Conservation (phyloP, 2,113 vertebrate genomes). For the Oreocharis arfaki region DNA sequence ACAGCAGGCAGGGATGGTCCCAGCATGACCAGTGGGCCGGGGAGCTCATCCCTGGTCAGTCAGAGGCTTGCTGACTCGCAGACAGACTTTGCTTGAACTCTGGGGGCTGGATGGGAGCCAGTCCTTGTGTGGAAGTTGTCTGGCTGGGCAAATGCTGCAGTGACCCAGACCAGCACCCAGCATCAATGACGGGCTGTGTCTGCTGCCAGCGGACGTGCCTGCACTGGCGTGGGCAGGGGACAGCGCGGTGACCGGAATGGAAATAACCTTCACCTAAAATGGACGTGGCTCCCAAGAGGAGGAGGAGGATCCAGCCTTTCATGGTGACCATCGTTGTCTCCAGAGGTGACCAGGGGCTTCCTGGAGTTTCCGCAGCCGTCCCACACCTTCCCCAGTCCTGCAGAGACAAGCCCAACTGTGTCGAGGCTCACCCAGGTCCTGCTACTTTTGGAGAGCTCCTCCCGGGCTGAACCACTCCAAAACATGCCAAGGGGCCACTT, state of each 20-base stretch:
- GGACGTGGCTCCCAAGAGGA: neutral
- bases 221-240: neutral
- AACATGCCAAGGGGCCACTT: accelerated
- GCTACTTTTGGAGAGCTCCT: neutral
- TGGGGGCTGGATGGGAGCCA: neutral
- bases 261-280: slow-evolving; percentile 38
- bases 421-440: neutral
- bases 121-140: neutral
- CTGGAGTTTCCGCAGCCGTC: neutral
- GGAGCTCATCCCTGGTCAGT: neutral
- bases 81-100: neutral
- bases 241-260: accelerated
- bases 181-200: accelerated
- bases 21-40: accelerated
- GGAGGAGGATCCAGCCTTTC: neutral
- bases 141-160: accelerated
- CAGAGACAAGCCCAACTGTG: accelerated
- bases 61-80: neutral
- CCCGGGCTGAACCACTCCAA: neutral
- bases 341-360: neutral
- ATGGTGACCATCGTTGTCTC: neutral
- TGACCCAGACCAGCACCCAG: neutral
- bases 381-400: neutral
- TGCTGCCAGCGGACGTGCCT: neutral
- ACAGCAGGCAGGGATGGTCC: neutral